phyloP scores from a whole-genome alignment of 2,113 vertebrate genomes.

The Pyxicephalus adspersus region DNA sequence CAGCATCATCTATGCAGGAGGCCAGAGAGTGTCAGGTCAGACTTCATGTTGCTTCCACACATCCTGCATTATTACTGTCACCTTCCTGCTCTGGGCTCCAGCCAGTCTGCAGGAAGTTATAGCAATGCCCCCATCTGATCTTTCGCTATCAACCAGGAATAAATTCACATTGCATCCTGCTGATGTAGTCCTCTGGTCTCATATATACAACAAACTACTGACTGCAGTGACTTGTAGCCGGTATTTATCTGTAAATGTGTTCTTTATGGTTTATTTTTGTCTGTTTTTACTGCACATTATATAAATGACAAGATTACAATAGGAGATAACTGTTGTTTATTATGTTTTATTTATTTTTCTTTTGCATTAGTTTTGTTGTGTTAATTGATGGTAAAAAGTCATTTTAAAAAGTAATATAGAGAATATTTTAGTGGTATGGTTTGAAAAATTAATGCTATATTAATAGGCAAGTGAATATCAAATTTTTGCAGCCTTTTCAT shows the following conservation, averaged over 20 bases:
- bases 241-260: slow-evolving; percentile 12
- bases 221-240: not conserved
- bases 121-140: slow-evolving; percentile 44
- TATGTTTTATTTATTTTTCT: too few relatives aligned
- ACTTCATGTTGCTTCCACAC: slow-evolving; percentile 52
- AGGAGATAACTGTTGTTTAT: too few relatives aligned
- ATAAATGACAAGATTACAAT: too few relatives aligned
- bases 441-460: too few relatives aligned
- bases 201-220: not conserved
- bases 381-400: too few relatives aligned
- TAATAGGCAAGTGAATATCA: too few relatives aligned
- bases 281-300: not conserved
- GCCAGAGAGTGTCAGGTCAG: slow-evolving; percentile 51
- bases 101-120: slow-evolving; percentile 75
- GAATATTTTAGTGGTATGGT: too few relatives aligned
- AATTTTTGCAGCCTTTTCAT: too few relatives aligned
- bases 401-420: too few relatives aligned
- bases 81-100: slow-evolving; percentile 77
- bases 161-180: slow-evolving; percentile 33
- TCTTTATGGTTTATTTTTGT: too few relatives aligned
- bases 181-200: not conserved
- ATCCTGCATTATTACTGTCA: slow-evolving; percentile 67
- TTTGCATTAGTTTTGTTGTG: too few relatives aligned
- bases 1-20: slow-evolving; percentile 57
- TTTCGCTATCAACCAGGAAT: slow-evolving; percentile 20